Percentiles rank a stretch among this genome's conserved stretches.
Evolutionary conservation across 1,140 invertebrate genomes (phyloP).

Genomic region (Sycophila sp.): DNA sequence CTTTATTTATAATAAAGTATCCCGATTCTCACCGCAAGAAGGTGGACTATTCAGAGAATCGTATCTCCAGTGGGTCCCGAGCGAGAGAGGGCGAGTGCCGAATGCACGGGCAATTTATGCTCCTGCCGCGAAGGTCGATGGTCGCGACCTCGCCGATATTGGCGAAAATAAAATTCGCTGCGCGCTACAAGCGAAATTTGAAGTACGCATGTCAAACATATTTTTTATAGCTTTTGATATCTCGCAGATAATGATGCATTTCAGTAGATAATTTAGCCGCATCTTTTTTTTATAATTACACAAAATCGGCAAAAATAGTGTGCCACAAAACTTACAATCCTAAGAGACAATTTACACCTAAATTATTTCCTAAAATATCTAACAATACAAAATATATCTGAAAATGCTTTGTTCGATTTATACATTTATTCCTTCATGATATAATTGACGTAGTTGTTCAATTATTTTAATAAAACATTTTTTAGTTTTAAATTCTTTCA

Average conservation of each 20-base stretch:
- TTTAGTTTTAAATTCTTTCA: constrained; percentile 36
- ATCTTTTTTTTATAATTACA: constrained; percentile 34
- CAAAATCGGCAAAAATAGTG: constrained; percentile 44
- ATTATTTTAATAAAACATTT: constrained; percentile 38
- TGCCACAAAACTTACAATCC: constrained; percentile 34
- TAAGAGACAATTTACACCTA: constrained; percentile 33
- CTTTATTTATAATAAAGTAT: too few species aligned
- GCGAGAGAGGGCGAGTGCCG: too few species aligned
- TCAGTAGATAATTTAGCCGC: constrained; percentile 24
- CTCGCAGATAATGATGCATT: constrained; percentile 26
- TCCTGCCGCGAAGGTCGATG: too few species aligned
- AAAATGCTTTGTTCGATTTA: constrained; percentile 10
- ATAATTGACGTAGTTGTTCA: constrained; percentile 10
- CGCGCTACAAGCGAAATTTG: too few species aligned
- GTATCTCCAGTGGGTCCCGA: too few species aligned
- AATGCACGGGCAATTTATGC: too few species aligned
- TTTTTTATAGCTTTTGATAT: constrained; percentile 37
- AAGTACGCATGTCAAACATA: constrained; percentile 25
- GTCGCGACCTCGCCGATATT: too few species aligned
- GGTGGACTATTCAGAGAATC: too few species aligned
- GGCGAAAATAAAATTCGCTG: too few species aligned
- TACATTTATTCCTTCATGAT: constrained; percentile 32
- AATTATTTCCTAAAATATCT: constrained; percentile 40
- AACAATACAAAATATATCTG: constrained; percentile 41
- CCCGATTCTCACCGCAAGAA: too few species aligned